Evolutionary conservation across 2,888 invertebrate species (phyloP).

Genomic region (Acleris sparsana): DNA sequence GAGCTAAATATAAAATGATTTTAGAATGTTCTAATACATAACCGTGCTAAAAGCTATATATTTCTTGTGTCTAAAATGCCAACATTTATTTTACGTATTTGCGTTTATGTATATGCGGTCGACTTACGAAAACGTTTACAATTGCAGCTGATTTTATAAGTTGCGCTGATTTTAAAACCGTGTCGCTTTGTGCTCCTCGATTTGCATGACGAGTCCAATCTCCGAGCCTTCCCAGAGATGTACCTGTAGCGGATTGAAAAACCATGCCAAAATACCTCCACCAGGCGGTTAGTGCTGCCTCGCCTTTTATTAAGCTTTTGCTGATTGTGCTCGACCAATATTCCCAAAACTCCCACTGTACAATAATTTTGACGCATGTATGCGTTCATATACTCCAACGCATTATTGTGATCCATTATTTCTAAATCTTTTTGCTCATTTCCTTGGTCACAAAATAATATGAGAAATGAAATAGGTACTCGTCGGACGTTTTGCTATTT

Average conservation of each 20-base stretch:
- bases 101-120: conserved; percentile 28
- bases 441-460: neutral
- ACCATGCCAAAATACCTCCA: neutral
- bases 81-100: neutral
- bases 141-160: neutral
- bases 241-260: too few relatives aligned
- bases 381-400: neutral
- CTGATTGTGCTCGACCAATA: neutral
- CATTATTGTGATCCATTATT: too few relatives aligned
- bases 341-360: neutral
- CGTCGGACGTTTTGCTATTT: conserved; percentile 21
- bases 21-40: too few relatives aligned
- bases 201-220: conserved; percentile 14
- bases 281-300: neutral
- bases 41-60: too few relatives aligned
- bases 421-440: neutral
- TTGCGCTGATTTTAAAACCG: conserved; percentile 12
- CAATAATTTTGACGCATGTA: neutral
- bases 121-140: conserved; percentile 4
- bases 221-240: too few relatives aligned
- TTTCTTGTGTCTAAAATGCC: too few relatives aligned
- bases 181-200: conserved; percentile 22
- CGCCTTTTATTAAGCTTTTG: conserved; percentile 7
- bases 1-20: neutral
- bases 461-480: neutral